Conservation (phyloP, 2,797 vertebrate genomes). For the Phataginus tricuspis region DNA sequence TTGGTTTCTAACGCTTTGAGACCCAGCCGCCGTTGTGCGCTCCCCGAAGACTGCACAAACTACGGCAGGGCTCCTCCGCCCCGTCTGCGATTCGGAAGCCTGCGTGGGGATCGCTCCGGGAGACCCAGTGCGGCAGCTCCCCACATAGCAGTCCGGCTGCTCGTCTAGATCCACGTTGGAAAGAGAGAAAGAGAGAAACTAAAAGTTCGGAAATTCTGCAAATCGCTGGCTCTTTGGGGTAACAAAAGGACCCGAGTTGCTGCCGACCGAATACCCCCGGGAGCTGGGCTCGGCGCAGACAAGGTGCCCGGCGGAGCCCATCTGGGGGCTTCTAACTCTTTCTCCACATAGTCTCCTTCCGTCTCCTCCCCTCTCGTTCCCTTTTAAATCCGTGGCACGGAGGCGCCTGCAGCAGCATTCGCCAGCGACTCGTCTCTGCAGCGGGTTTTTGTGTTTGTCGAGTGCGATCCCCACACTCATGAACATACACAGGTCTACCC, state of each 20-base stretch:
- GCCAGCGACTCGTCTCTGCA: conserved; percentile 78
- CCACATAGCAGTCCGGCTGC: neutral
- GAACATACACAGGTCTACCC: conserved; percentile 99
- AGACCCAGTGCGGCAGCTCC: conserved; percentile 51
- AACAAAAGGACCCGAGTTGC: conserved; percentile 74
- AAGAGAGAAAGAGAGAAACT: neutral
- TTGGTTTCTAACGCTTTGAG: conserved; percentile 50
- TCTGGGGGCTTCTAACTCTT: conserved; percentile 42
- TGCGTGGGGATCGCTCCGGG: conserved; percentile 43
- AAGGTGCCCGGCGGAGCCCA: conserved; percentile 50
- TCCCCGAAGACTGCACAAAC: conserved; percentile 55
- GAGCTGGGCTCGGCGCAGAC: conserved; percentile 33
- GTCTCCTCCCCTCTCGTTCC: neutral
- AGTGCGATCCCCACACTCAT: conserved; percentile 92
- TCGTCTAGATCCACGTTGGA: neutral
- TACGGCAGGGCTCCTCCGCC: conserved; percentile 43
- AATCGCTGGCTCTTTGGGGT: conserved; percentile 49
- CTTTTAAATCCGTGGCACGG: conserved; percentile 60
- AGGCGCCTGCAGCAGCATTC: conserved; percentile 83
- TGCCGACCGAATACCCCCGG: conserved; percentile 33
- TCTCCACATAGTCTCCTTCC: neutral
- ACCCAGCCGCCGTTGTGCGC: conserved; percentile 46
- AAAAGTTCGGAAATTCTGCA: conserved; percentile 36
- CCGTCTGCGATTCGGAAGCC: conserved; percentile 47
- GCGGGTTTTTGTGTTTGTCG: conserved; percentile 77